Evolutionary conservation across 2,113 vertebrate genomes (phyloP).

Genomic region (Pipra filicauda): DNA sequence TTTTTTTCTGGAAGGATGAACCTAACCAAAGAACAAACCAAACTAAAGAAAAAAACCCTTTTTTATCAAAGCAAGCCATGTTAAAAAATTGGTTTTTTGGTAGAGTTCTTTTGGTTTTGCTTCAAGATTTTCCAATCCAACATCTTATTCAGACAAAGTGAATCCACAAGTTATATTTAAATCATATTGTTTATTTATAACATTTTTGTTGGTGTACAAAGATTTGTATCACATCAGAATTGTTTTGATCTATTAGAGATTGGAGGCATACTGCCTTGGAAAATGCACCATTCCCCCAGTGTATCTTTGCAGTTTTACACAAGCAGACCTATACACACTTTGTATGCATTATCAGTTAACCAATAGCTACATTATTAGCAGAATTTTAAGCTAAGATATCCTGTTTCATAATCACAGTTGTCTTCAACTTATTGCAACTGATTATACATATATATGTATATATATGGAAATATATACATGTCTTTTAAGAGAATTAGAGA

Average conservation of each 20-base stretch:
- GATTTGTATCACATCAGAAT: not conserved
- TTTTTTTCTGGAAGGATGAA: not conserved
- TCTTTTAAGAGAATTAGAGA: not conserved
- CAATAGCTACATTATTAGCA: not conserved
- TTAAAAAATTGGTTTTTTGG: fast-evolving
- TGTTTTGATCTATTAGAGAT: not conserved
- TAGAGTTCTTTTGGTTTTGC: not conserved
- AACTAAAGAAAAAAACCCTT: not conserved
- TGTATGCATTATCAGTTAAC: not conserved
- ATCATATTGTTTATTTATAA: not conserved
- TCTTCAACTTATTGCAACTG: not conserved
- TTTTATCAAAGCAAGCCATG: not conserved
- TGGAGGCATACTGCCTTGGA: not conserved
- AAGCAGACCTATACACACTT: not conserved
- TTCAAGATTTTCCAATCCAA: not conserved
- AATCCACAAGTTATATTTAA: not conserved
- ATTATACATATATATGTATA: not conserved
- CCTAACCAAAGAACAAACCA: not conserved
- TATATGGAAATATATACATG: not conserved
- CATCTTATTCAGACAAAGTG: not conserved
- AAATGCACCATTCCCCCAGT: not conserved
- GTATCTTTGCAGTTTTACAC: not conserved
- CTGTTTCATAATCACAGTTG: not conserved
- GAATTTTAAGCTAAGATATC: not conserved
- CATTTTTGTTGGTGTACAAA: not conserved